Conservation (phyloP, 1,140 invertebrate genomes). For the Papilio aristodemus region DNA sequence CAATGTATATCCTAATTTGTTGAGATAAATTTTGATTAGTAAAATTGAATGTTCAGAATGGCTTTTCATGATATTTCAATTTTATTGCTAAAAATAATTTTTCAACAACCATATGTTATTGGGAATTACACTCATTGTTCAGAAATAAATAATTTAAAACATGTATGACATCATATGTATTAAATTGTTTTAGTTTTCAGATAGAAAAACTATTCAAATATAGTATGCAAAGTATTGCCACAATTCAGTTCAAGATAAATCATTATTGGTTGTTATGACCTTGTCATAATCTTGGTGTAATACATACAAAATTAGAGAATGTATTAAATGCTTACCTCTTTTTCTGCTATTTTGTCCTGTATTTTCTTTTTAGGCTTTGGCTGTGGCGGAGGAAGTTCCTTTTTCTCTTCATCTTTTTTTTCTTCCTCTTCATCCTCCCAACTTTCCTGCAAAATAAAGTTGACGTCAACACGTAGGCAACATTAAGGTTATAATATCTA, state of each 20-base stretch:
- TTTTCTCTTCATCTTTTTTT: slow-evolving; percentile 82
- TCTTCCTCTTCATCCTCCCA: slow-evolving; percentile 93
- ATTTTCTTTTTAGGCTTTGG: slow-evolving; percentile 86
- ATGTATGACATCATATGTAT: no score
- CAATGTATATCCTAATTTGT: no score
- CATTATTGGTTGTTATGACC: neutral
- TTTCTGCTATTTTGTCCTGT: slow-evolving; percentile 88
- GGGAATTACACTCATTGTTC: no score
- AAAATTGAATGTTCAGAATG: no score
- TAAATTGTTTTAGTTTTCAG: no score
- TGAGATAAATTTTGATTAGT: no score
- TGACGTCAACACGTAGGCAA: slow-evolving; percentile 71
- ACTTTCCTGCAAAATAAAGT: slow-evolving; percentile 84
- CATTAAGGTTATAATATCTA: slow-evolving; percentile 65
- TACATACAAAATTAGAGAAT: slow-evolving; percentile 9
- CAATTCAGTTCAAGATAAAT: neutral
- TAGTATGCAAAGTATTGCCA: neutral
- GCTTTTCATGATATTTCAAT: no score
- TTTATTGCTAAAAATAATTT: no score
- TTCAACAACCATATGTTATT: no score
- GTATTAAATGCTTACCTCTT: slow-evolving; percentile 82
- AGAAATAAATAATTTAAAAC: no score
- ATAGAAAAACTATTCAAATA: no score
- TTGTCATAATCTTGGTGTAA: slow-evolving; percentile 11
- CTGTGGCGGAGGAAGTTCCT: slow-evolving; percentile 66